Evolutionary conservation across 1,140 invertebrate genomes (phyloP), one percentile per base, ranked within the genome.

Genomic region (Lerema accius): DNA sequence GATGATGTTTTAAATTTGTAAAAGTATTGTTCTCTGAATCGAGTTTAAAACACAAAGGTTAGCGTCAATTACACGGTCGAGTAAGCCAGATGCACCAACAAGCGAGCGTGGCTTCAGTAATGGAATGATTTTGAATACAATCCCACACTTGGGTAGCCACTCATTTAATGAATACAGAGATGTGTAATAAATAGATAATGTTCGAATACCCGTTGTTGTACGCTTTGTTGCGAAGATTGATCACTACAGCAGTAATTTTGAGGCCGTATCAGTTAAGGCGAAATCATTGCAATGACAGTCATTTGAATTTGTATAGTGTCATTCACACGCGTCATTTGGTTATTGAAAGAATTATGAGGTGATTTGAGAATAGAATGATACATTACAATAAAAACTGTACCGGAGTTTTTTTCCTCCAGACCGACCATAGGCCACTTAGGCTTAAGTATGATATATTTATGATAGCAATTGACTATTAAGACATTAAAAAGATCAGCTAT

Each of bases 11-110:
- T 37, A 37, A 51, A 51, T 51, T 37, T 10, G 35, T 9, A 51
- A 51, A 51, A 51, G 49, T 37, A 51, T 51, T 51, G 50, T 55
- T 42, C 37, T 26, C n/a, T 39, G 50, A 26, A 13, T 56, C 14
- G 11, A 15, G 10, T 15, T 28, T 26, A 45, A 56, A 56, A 56
- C 6, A 45, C 28, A 63, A 67, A 73, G 64, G 65, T 68, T 42
- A 32, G 35, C 37, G 65, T 55, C 71, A 77, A 84, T 84, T 80
- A 70, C 73, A 81, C 56, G 79, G 55, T 82, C 62, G 77, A 82
- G 70, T 82, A 72, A 69, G 45, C 63, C 66, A 58, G 43, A 65
- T 69, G 68, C 73, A 77, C 68, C n/a, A n/a, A n/a, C n/a, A n/a
- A n/a, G n/a, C 63, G 65, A 73, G 72, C 72, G 65, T 71, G 60